These are phyloP conservation scores for Acrocyrtus sp. DNA, from an alignment of 2,888 invertebrate genomes.

Conservation along the genomic window DNA sequence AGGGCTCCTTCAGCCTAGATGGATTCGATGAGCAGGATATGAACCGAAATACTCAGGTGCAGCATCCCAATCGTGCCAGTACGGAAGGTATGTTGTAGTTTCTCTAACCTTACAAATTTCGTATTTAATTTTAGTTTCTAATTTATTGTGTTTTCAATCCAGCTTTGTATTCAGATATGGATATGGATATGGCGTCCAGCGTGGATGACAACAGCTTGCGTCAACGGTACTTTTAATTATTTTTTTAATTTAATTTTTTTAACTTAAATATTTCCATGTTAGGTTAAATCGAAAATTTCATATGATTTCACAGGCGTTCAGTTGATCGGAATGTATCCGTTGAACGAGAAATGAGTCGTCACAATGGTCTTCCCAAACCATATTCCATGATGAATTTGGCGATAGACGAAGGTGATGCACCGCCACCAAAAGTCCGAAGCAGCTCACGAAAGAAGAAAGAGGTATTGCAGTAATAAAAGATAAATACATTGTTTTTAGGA, in stretches of 20 bases:
- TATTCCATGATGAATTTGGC: slow-evolving; percentile 49
- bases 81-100: slow-evolving; percentile 23
- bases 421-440: slow-evolving; percentile 42
- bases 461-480: slow-evolving; percentile 45
- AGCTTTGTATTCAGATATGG: slow-evolving; percentile 31
- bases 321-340: slow-evolving; percentile 37
- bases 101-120: too few relatives aligned
- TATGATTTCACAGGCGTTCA: slow-evolving; percentile 9
- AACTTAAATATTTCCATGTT: too few relatives aligned
- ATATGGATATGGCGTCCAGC: slow-evolving; percentile 4
- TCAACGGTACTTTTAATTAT: slow-evolving; percentile 20
- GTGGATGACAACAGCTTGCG: not conserved
- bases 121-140: too few relatives aligned
- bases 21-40: slow-evolving; percentile 49
- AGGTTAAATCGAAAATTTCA: too few relatives aligned
- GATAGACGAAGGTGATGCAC: slow-evolving; percentile 28
- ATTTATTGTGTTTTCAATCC: not conserved
- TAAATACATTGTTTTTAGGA: slow-evolving; percentile 6
- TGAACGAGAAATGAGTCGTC: slow-evolving; percentile 34
- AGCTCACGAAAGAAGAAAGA: slow-evolving; percentile 57
- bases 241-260: too few relatives aligned
- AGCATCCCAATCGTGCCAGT: slow-evolving; percentile 3
- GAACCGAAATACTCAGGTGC: slow-evolving; percentile 43
- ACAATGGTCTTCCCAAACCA: slow-evolving; percentile 42
- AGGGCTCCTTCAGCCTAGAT: slow-evolving; percentile 44